These are phyloP conservation scores for Lophius americanus DNA, from an alignment of 2,797 vertebrate genomes.

Conservation along the genomic window DNA sequence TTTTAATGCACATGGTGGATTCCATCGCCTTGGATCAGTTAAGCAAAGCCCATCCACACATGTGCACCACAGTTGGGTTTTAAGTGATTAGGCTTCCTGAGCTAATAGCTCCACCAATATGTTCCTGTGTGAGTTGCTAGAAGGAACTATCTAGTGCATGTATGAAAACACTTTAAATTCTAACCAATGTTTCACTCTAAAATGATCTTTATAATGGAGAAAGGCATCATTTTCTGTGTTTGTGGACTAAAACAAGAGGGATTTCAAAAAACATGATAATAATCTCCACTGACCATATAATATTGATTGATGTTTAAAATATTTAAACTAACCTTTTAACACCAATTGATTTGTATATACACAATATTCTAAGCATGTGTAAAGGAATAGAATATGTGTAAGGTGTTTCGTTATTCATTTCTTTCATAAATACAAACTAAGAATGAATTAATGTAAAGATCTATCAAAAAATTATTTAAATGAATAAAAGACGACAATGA, in stretches of 20 bases:
- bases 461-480: too few species aligned
- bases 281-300: background rate
- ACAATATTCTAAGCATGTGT: background rate
- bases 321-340: background rate
- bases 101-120: background rate
- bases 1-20: conserved; percentile 30
- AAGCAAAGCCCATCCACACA: conserved; percentile 10
- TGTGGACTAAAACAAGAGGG: background rate
- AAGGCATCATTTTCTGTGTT: background rate
- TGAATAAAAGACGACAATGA: background rate
- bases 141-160: background rate
- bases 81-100: background rate
- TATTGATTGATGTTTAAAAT: background rate
- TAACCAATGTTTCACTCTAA: background rate
- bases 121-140: background rate
- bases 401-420: too few species aligned
- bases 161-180: background rate
- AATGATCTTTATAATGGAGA: background rate
- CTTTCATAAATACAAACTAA: too few species aligned
- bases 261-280: background rate
- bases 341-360: background rate
- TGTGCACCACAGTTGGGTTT: background rate
- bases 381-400: too few species aligned
- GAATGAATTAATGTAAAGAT: too few species aligned
- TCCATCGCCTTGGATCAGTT: conserved; percentile 18